phyloP scores from a whole-genome alignment of 2,113 vertebrate genomes.

The Chionomys nivalis region DNA sequence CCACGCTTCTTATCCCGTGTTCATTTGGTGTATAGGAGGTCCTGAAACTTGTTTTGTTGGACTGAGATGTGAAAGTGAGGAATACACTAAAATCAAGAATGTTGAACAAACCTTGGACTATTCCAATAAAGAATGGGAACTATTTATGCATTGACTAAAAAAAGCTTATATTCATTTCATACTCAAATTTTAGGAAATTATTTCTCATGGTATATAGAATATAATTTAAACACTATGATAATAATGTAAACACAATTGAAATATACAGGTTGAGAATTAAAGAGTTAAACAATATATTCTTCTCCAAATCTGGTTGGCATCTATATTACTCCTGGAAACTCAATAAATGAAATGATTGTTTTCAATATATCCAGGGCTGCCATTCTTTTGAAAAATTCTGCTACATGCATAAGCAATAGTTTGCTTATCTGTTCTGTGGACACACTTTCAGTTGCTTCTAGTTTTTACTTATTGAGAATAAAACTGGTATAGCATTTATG shows the following conservation, averaged over 20 bases:
- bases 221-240: constrained; percentile 10
- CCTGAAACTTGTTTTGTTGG: neutral
- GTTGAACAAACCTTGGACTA: constrained; percentile 22
- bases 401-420: neutral
- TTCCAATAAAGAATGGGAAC: neutral
- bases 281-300: neutral
- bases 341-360: neutral
- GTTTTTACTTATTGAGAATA: constrained; percentile 26
- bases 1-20: neutral
- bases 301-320: neutral
- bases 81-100: neutral
- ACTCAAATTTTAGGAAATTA: constrained; percentile 35
- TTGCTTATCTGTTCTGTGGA: neutral
- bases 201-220: neutral
- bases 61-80: neutral
- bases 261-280: neutral
- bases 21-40: neutral
- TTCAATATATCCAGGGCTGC: neutral
- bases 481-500: constrained; percentile 17
- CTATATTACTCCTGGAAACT: neutral
- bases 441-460: neutral
- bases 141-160: neutral
- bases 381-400: neutral
- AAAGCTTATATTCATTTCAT: neutral
- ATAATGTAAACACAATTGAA: constrained; percentile 21